A percentile compares a stretch with the other conserved stretches of the same genome.
phyloP scores from a whole-genome alignment of 2,113 vertebrate species.

The Peucedramus taeniatus region DNA sequence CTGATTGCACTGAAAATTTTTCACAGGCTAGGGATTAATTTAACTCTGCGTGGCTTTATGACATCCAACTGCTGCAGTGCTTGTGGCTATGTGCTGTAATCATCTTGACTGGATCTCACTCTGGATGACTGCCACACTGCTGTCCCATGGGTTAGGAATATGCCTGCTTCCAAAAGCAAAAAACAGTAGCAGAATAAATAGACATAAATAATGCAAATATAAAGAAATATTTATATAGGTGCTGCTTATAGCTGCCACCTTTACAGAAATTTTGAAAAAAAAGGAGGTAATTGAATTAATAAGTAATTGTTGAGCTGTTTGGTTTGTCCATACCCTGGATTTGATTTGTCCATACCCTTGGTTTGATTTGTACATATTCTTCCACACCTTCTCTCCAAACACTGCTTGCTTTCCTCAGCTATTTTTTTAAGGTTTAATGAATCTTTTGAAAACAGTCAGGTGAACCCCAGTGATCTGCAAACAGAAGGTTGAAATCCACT shows the following conservation, averaged over 20 bases:
- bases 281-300: not conserved
- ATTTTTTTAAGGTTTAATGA: not conserved
- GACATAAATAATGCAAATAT: not conserved
- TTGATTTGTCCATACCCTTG: not conserved
- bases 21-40: not conserved
- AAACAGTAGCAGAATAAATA: not conserved
- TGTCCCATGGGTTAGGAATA: not conserved
- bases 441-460: not conserved
- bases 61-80: not conserved
- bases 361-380: not conserved
- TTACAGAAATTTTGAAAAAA: not conserved
- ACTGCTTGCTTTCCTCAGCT: not conserved
- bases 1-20: not conserved
- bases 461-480: not conserved
- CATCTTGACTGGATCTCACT: not conserved
- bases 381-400: not conserved
- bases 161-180: not conserved
- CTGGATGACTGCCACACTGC: not conserved
- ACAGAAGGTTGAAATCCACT: not conserved
- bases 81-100: not conserved
- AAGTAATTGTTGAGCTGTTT: not conserved
- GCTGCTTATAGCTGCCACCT: not conserved
- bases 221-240: not conserved
- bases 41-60: slow-evolving; percentile 4
- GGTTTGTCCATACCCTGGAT: not conserved